Evolutionary conservation across 1,140 invertebrate species (phyloP).

Genomic region (Tetranychus urticae): DNA sequence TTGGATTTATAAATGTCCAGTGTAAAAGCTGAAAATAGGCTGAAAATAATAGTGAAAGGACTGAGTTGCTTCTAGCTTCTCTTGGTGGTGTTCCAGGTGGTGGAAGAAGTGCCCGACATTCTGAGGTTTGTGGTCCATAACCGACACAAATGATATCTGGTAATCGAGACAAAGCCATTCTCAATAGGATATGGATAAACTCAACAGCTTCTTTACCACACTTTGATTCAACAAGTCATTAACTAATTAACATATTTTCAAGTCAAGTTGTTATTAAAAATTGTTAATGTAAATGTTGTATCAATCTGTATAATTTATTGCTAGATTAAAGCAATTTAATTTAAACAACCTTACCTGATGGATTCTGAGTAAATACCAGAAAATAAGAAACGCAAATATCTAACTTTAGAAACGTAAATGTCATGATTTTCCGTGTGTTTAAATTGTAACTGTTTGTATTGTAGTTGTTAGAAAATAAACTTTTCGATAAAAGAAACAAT

Average conservation of each 20-base stretch:
- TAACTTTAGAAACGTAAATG: constrained; percentile 8
- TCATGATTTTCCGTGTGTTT: neutral
- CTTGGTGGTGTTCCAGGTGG: constrained; percentile 3
- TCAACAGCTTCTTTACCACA: constrained; percentile 13
- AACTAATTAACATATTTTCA: neutral
- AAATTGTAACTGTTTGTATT: no score
- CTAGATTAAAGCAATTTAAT: no score
- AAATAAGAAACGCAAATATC: constrained; percentile 12
- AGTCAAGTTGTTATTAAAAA: no score
- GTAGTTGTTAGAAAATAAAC: no score
- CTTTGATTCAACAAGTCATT: constrained; percentile 11
- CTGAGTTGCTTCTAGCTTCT: constrained; percentile 5
- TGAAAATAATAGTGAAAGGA: constrained; percentile 11
- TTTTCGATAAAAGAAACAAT: no score
- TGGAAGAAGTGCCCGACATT: constrained; percentile 6
- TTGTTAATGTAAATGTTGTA: no score
- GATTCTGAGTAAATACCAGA: constrained; percentile 12
- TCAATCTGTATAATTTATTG: no score
- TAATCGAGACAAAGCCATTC: constrained; percentile 13
- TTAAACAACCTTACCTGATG: constrained; percentile 1
- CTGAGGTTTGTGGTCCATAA: constrained; percentile 1
- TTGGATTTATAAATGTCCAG: constrained; percentile 3
- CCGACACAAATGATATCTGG: constrained; percentile 14
- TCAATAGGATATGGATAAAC: constrained; percentile 9
- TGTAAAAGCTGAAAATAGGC: no score